These are phyloP conservation scores for Volucella inanis DNA, from an alignment of 2,888 invertebrate species.

Conservation along the genomic window DNA sequence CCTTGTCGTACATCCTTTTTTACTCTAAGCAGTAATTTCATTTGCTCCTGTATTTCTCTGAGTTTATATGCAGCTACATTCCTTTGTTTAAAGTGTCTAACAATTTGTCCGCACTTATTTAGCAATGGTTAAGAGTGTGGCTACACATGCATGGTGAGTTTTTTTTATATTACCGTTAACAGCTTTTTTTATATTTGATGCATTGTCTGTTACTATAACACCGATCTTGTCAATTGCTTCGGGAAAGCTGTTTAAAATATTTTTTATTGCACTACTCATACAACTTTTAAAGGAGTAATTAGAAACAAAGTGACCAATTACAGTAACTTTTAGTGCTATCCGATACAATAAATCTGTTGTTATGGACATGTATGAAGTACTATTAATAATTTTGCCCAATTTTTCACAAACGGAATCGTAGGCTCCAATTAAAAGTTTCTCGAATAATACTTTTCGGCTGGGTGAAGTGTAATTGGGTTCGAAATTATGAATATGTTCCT, in stretches of 20 bases:
- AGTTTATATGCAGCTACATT: conserved; percentile 6
- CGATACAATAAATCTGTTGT: too few species aligned
- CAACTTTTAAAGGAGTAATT: too few species aligned
- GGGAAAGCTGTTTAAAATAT: neutral
- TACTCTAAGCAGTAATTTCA: conserved; percentile 16
- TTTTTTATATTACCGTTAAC: too few species aligned
- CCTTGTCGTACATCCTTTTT: conserved; percentile 11
- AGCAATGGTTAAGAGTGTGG: neutral
- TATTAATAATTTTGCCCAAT: too few species aligned
- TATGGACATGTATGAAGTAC: too few species aligned
- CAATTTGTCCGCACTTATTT: neutral
- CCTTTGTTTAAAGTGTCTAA: conserved; percentile 1
- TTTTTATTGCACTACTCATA: neutral
- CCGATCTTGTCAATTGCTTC: conserved; percentile 4
- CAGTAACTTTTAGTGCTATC: too few species aligned
- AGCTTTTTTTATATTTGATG: conserved; percentile 25
- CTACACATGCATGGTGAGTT: neutral
- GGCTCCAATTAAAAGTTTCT: too few species aligned
- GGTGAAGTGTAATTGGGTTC: too few species aligned
- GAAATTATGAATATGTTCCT: too few species aligned
- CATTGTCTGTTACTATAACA: conserved; percentile 18
- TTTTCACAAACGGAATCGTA: too few species aligned
- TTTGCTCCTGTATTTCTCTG: neutral
- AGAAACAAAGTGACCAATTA: too few species aligned
- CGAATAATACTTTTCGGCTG: too few species aligned